Evolutionary conservation across 2,888 invertebrate genomes (phyloP), one percentile per base, ranked within the genome.

Genomic region (Brachyptera risi): DNA sequence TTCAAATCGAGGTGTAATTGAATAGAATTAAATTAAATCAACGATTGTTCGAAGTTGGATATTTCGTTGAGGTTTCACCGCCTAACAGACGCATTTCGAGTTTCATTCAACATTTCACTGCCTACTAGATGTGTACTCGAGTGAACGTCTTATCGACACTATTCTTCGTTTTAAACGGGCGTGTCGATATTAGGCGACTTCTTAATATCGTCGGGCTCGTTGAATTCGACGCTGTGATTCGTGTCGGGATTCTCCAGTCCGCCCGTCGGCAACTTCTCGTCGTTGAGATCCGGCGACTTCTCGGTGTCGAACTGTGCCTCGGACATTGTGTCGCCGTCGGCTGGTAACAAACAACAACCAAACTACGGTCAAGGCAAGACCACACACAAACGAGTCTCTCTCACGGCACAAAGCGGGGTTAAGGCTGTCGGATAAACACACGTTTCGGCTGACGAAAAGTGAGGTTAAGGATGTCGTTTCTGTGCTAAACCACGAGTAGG

Each of bases 161-260:
- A n/a, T n/a, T n/a, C n/a, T n/a, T n/a, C n/a, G n/a, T n/a, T 65
- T 79, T 81, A 82, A 68, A 83, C 83, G 56, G 80, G 80, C 56
- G 82, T 82, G 70, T 83, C 80, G 70, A 80, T 80, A 71, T 82
- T 44, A 42, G 60, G 50, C 15, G 73, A 73, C 68, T 80, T 78
- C 74, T 81, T 81, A 69, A 79, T 75, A 68, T 79, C 79, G 70
- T 79, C 80, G 63, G 80, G 81, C 71, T 81, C 81, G 69, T 82
- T 79, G 75, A 81, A 82, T 69, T 83, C 82, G 67, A 78, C 78
- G 68, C 81, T 81, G 66, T 77, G 76, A 66, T 78, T 68, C 5
- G 65, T 68, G 37, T 68, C 77, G 58, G 78, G 78, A 67, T 78
- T 78, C 70, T 69, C 68, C 51, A 65, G 67, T 37, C 68, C 65